Conservation (phyloP, 2,113 vertebrate species). For the Phalacrocorax brasilianus region DNA sequence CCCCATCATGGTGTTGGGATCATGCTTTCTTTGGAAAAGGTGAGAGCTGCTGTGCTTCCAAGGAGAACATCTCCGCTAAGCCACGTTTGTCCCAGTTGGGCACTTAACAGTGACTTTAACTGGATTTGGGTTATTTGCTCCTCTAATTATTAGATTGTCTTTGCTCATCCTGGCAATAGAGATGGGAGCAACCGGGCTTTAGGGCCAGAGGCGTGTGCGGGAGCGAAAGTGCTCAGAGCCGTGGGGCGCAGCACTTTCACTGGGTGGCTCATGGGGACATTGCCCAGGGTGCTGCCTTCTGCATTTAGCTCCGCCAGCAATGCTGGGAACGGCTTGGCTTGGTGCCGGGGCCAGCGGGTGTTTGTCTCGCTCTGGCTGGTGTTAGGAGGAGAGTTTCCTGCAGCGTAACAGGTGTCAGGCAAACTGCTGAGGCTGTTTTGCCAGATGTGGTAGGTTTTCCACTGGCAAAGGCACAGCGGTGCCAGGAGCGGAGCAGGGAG, state of each 20-base stretch:
- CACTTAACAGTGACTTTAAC: conserved; percentile 62
- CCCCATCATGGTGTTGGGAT: accelerated
- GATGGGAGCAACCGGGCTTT: neutral
- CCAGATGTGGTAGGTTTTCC: conserved; percentile 33
- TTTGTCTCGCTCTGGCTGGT: conserved; percentile 21
- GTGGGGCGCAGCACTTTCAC: neutral
- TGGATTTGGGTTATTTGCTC: conserved; percentile 72
- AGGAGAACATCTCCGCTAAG: conserved; percentile 2
- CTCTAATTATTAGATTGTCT: conserved; percentile 70
- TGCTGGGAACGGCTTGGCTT: neutral
- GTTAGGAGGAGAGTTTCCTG: conserved; percentile 33
- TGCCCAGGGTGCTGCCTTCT: neutral
- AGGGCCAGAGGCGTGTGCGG: neutral
- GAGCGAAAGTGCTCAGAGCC: accelerated
- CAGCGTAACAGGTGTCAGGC: conserved; percentile 66
- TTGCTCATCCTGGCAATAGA: neutral
- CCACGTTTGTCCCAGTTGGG: conserved; percentile 27
- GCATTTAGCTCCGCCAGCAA: accelerated
- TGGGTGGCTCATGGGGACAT: neutral
- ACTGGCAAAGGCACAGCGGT: neutral
- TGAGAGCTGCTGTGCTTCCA: accelerated
- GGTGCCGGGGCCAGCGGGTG: neutral
- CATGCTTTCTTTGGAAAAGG: neutral
- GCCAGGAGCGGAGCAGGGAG: neutral
- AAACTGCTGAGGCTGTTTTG: conserved; percentile 23